phyloP scores from a whole-genome alignment of 2,888 invertebrate genomes.

The Hirtodrosophila trivittata region DNA sequence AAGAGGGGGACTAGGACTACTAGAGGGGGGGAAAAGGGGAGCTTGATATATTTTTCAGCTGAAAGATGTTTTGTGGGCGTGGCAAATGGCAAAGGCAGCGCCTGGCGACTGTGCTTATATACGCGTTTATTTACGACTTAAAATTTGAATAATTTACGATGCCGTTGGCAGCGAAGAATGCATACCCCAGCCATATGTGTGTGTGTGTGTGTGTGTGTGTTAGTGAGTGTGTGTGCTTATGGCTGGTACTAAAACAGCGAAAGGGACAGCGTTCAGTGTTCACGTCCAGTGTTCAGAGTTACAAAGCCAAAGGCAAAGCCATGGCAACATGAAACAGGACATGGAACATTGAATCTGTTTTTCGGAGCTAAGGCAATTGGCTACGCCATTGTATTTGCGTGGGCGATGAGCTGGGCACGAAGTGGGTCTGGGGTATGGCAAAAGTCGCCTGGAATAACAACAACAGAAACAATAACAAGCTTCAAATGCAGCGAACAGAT shows the following conservation, averaged over 20 bases:
- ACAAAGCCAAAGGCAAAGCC: slow-evolving; percentile 23
- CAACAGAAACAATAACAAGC: slow-evolving; percentile 8
- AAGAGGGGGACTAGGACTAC: not conserved
- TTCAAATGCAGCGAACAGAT: slow-evolving; percentile 59
- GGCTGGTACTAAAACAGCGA: slow-evolving; percentile 25
- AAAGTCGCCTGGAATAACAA: slow-evolving; percentile 4
- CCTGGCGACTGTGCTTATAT: slow-evolving; percentile 61
- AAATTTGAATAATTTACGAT: slow-evolving; percentile 79
- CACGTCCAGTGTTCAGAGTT: slow-evolving; percentile 25
- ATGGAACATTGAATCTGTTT: slow-evolving; percentile 65
- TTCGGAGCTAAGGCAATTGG: slow-evolving; percentile 45
- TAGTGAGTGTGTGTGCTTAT: slow-evolving; percentile 12
- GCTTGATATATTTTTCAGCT: slow-evolving; percentile 33
- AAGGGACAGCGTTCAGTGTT: slow-evolving; percentile 29
- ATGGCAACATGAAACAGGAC: slow-evolving; percentile 53
- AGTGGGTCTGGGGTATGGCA: slow-evolving; percentile 19
- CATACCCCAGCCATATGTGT: slow-evolving; percentile 14
- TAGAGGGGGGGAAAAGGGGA: not conserved
- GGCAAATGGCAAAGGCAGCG: slow-evolving; percentile 45
- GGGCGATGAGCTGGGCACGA: slow-evolving; percentile 6
- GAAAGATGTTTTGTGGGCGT: slow-evolving; percentile 49
- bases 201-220: not conserved
- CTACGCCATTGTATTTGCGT: slow-evolving; percentile 34
- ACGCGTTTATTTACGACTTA: slow-evolving; percentile 72
- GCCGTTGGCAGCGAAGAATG: slow-evolving; percentile 46